Conservation (phyloP, 2,113 vertebrate genomes). For the Clarias magur region DNA sequence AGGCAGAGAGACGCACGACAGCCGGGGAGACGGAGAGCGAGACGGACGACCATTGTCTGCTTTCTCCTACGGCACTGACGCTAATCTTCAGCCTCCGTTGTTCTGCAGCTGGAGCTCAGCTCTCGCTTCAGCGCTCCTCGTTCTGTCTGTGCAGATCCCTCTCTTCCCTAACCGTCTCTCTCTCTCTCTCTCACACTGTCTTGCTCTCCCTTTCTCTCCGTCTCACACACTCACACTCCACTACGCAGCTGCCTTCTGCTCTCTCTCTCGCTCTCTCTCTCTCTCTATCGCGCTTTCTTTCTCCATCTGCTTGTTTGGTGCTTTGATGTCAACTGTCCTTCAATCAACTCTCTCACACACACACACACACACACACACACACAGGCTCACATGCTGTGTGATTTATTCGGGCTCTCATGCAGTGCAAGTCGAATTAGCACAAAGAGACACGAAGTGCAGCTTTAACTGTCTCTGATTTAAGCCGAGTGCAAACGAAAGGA, state of each 20-base stretch:
- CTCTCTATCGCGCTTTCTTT: neutral
- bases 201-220: neutral
- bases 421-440: conserved; percentile 69
- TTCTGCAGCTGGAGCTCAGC: conserved; percentile 17
- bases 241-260: neutral
- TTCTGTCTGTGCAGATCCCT: conserved; percentile 23
- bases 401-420: conserved; percentile 71
- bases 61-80: conserved; percentile 38
- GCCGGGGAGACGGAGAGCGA: conserved; percentile 66
- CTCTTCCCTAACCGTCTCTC: conserved; percentile 46
- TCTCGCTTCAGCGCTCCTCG: conserved; percentile 46
- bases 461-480: conserved; percentile 73
- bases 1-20: conserved; percentile 62
- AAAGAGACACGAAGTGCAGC: conserved; percentile 59
- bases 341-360: conserved; percentile 37
- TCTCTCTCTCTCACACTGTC: neutral
- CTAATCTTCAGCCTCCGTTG: conserved; percentile 52
- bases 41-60: conserved; percentile 69
- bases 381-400: conserved; percentile 63
- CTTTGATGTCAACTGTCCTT: conserved; percentile 61
- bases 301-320: conserved; percentile 53
- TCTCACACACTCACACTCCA: neutral
- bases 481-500: conserved; percentile 64
- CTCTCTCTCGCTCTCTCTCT: neutral
- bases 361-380: conserved; percentile 40